A percentile compares a stretch with the other conserved stretches of the same genome.
Evolutionary conservation across 2,113 vertebrate genomes (phyloP).

Genomic region (Rousettus leschenaultii): DNA sequence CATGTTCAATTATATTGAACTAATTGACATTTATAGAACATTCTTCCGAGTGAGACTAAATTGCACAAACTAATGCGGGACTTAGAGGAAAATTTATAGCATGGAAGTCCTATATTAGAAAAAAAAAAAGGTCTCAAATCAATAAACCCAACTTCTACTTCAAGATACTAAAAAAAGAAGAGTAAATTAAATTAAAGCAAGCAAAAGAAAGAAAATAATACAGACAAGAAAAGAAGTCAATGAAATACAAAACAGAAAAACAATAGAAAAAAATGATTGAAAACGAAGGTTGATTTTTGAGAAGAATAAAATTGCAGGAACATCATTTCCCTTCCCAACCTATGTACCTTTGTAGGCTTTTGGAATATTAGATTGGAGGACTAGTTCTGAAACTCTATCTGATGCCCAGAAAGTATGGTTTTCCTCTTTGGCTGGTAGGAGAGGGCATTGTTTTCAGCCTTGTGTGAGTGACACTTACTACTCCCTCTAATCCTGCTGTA

Average conservation of each 20-base stretch:
- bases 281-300: not conserved
- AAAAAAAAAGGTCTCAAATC: not conserved
- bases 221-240: not conserved
- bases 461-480: not conserved
- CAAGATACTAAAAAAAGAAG: not conserved
- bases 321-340: not conserved
- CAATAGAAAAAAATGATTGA: not conserved
- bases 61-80: not conserved
- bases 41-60: not conserved
- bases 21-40: not conserved
- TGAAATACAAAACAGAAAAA: not conserved
- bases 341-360: not conserved
- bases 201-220: not conserved
- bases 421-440: not conserved
- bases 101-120: not conserved
- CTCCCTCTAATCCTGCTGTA: not conserved
- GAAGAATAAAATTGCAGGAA: not conserved
- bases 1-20: not conserved
- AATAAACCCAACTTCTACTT: not conserved
- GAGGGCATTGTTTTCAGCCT: not conserved
- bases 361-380: not conserved
- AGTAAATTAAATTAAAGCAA: not conserved
- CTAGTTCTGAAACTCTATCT: not conserved
- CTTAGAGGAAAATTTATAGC: not conserved
- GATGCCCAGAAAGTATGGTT: not conserved